Evolutionary conservation across 2,113 vertebrate genomes (phyloP), one percentile per base, ranked within the genome.

Genomic region (Pholis gunnellus): DNA sequence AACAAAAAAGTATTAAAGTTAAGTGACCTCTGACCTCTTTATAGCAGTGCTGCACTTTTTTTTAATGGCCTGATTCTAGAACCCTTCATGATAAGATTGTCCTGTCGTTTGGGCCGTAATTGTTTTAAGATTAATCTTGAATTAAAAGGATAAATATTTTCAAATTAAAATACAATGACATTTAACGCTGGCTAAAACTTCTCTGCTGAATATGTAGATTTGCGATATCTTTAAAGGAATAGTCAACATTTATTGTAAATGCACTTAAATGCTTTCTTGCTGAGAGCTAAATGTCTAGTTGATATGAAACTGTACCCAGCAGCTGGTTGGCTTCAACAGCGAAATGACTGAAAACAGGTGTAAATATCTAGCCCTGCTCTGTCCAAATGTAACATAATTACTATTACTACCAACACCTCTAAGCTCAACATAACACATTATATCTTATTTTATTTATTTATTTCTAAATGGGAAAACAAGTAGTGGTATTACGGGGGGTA

Each of bases 1-100:
- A 78, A 85, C 88, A 90, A 87, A 89, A 89, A 72, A 67, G 76
- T 71, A 74, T 68, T 50, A 22, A 83, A 82, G 78, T 86, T 79
- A 22, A 20, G 20, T 71, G 48, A 54, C 72, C 70, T 65, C 54
- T 71, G 27, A 82, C 44, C 59, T 44, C 66, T 66, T 66, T 22
- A 10, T 20, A 17, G 9, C 9, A 64, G 5, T 1, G 14, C 10
- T 22, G 3, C 2, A 72, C 25, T 61, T 70, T 0, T 65, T 46
- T 59, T 11, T 44, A 46, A 46, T 3, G 22, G 7, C 5, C 50
- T 22, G 14, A 18, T 36, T 36, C 7, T 15, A 56, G 11, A 72
- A 70, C 6, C 17, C 5, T 38, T 34, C 2, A 3, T 13, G 8
- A 60, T 40, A 31, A 1, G 8, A 20, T 31, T 25, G 5, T 18